Evolutionary conservation across 2,113 vertebrate genomes (phyloP).

Genomic region (Toxotes chatareus): DNA sequence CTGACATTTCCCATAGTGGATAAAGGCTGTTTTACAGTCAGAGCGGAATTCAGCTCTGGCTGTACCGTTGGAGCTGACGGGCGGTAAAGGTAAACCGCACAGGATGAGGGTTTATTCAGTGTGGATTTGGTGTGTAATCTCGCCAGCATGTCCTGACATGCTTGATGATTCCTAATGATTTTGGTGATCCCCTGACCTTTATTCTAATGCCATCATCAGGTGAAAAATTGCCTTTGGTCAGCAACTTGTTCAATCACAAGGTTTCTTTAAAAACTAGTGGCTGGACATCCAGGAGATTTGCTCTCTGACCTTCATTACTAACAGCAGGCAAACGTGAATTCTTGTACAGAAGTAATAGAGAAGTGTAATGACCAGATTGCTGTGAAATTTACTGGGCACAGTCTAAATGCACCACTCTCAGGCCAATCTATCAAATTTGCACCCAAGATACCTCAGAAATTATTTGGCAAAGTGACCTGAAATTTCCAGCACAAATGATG

Average conservation of each 20-base stretch:
- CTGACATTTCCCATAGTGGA: constrained; percentile 25
- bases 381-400: not conserved
- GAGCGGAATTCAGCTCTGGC: constrained; percentile 2
- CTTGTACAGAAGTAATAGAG: not conserved
- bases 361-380: not conserved
- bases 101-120: not conserved
- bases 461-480: not conserved
- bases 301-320: not conserved
- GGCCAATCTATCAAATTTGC: not conserved
- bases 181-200: not conserved
- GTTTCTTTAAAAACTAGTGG: not conserved
- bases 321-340: not conserved
- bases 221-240: not conserved
- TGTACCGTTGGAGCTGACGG: not conserved
- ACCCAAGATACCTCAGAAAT: not conserved
- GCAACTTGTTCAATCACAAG: not conserved
- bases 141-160: not conserved
- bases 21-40: constrained; percentile 27
- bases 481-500: not conserved
- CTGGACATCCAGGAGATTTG: no score
- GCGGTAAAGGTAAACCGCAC: constrained; percentile 13
- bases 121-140: not conserved
- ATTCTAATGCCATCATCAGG: not conserved
- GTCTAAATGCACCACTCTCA: not conserved
- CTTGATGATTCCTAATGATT: not conserved